Evolutionary conservation across 2,888 invertebrate genomes (phyloP).

Genomic region (Euplagia quadripunctaria): DNA sequence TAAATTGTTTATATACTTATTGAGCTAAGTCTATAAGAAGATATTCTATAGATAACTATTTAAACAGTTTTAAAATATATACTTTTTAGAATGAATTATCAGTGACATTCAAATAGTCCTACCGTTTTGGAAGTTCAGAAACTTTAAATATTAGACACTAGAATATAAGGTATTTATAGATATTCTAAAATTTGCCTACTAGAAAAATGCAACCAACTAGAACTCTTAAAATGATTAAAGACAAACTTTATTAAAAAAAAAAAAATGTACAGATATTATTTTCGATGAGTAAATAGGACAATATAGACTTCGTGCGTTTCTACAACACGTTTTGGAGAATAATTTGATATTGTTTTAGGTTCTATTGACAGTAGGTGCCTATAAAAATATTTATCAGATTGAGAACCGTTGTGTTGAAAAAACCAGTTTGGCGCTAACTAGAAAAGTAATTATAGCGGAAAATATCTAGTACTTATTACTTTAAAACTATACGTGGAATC

Average conservation of each 20-base stretch:
- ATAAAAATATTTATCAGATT: background rate
- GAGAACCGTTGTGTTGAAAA: slow-evolving; percentile 12
- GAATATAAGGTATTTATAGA: slow-evolving; percentile 35
- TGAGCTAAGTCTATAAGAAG: slow-evolving; percentile 21
- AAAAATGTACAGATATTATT: slow-evolving; percentile 3
- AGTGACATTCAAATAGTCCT: slow-evolving; percentile 48
- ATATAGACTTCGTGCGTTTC: background rate
- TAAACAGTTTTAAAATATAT: slow-evolving; percentile 41
- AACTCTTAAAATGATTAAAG: slow-evolving; percentile 26
- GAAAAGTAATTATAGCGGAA: slow-evolving; percentile 17
- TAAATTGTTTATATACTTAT: background rate
- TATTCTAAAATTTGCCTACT: slow-evolving; percentile 36
- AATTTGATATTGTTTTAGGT: background rate
- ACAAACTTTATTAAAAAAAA: background rate
- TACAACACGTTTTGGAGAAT: background rate
- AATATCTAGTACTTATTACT: slow-evolving; percentile 31
- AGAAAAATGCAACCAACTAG: slow-evolving; percentile 45
- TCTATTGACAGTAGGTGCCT: background rate
- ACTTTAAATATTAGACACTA: slow-evolving; percentile 35
- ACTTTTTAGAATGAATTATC: slow-evolving; percentile 42
- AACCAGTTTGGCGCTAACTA: slow-evolving; percentile 38
- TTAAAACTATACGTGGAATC: slow-evolving; percentile 48
- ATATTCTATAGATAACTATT: slow-evolving; percentile 38
- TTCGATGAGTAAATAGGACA: slow-evolving; percentile 3
- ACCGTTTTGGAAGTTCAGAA: slow-evolving; percentile 46